Evolutionary conservation across 2,888 invertebrate species (phyloP), one percentile per base, ranked within the genome.

Genomic region (Sycophila texana): DNA sequence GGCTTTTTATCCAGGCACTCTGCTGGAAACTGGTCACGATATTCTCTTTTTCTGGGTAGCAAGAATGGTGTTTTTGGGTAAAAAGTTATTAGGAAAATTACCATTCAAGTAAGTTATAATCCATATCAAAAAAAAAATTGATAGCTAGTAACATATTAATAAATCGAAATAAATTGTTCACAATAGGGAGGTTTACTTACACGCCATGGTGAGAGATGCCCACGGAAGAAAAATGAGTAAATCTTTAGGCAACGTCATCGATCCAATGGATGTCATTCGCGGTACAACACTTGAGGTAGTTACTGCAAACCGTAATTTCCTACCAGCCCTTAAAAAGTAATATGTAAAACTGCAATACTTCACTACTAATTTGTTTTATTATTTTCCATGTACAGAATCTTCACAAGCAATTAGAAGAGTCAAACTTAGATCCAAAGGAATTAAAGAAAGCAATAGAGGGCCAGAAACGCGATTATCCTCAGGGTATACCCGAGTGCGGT

Each of bases 21-120:
- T 99, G 63, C 92, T 99, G 84, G 99, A 99, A 91, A 99, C 99
- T 0, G 99, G 99, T 0, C 98, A 99, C 89, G 99, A 97, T 87
- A 99, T 99, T 86, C 91, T 99, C 66, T 99, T 99, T 93, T 99
- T 99, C 92, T 99, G 99, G 99, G 99, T 99, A 4, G 99, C 99
- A 0, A 93, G 99, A 81, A 99, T 99, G 99, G 99, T 99, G 0
- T 99, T 99, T 94, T 94, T 99, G 86, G 98, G 98, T 0, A 95
- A 96, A 84, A 94, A 96, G 84, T 91, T 99, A n/a, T 92, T 97
- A 74, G 97, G 96, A 1, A 93, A 96, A 89, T 91, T 99, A 66
- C 99, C 99, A 0, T 99, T 99, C 91, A 95, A 93, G 93, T 94
- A 87, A 91, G 91, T 58, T 66, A 16, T 5, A 47, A 49, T 71